Evolutionary conservation across 2,888 invertebrate species (phyloP), one percentile per base, ranked within the genome.

Genomic region (Laspeyria flexula): DNA sequence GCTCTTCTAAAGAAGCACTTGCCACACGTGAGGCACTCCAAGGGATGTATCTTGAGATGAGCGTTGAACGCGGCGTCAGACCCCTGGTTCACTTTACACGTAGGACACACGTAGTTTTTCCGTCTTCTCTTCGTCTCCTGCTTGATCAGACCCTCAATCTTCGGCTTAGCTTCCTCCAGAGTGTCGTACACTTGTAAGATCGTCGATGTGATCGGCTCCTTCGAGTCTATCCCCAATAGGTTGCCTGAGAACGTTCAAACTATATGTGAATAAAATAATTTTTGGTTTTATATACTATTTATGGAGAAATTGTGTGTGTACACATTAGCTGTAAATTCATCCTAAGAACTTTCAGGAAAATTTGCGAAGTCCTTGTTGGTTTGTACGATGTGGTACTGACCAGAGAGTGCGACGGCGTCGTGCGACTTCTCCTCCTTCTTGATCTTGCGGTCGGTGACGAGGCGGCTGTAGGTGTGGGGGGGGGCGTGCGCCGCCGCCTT

Each of bases 21-120:
- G 10, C 96, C 96, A 76, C 97, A 97, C 12, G 96, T 95, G 55
- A 95, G 93, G 68, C 97, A 97, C 84, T 97, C 96, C 45, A 97
- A 92, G 0, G 97, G 97, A 82, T 97, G 97, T 34, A 95, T 93
- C 71, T 95, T 95, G 29, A 97, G 92, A 81, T 97, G 97, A 2
- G 94, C 94, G 60, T 95, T 95, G 79, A 95, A 97, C 7, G 94
- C 92, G 9, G 93, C 93, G 10, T 96, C 95, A 0, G 94, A 94
- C 3, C 93, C 86, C 74, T 96, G 96, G 72, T 94, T 94, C 61
- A 94, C 94, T 60, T 90, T 90, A 60, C 92, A 92, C 0, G 88
- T 90, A 1, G 86, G 84, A 33, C 92, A 92, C 0, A 87, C 75
- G 46, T 77, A 88, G 75, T 90, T 87, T 45, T 71, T 77, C 27